Conservation (phyloP, 2,113 vertebrate genomes). For the Saccopteryx leptura region DNA sequence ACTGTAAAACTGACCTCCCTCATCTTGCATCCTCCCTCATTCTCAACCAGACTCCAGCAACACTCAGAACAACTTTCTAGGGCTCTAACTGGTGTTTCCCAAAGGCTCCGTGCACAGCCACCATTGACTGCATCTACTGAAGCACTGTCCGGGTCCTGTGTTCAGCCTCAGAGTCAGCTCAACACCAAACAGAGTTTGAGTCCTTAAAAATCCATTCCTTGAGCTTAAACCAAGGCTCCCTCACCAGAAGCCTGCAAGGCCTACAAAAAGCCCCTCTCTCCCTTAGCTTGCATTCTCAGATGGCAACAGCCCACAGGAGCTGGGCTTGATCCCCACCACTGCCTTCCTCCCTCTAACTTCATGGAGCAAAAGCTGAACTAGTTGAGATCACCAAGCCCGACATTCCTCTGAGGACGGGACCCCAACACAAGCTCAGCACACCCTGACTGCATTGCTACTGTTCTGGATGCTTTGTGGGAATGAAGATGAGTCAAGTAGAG, state of each 20-base stretch:
- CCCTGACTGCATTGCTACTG: not conserved
- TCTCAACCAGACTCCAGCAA: not conserved
- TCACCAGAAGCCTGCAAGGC: not conserved
- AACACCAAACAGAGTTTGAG: not conserved
- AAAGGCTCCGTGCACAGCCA: not conserved
- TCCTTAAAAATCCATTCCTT: not conserved
- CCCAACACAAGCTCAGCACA: not conserved
- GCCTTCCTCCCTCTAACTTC: not conserved
- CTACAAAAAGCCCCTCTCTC: not conserved
- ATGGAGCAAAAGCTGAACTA: not conserved
- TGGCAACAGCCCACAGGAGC: not conserved
- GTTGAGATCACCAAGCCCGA: not conserved
- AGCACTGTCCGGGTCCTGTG: not conserved
- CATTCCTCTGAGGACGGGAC: not conserved
- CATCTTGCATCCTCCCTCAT: not conserved
- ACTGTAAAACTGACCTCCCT: not conserved
- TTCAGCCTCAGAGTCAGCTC: not conserved
- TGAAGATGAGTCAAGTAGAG: not conserved
- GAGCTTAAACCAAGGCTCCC: not conserved
- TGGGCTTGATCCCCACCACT: not conserved
- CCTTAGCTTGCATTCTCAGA: not conserved
- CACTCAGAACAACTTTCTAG: not conserved
- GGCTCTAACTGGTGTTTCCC: not conserved
- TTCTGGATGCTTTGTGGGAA: not conserved
- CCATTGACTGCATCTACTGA: not conserved